Percentiles rank a stretch among this genome's conserved stretches.
Conservation (phyloP, 2,113 vertebrate species). For the Cavia aperea region DNA sequence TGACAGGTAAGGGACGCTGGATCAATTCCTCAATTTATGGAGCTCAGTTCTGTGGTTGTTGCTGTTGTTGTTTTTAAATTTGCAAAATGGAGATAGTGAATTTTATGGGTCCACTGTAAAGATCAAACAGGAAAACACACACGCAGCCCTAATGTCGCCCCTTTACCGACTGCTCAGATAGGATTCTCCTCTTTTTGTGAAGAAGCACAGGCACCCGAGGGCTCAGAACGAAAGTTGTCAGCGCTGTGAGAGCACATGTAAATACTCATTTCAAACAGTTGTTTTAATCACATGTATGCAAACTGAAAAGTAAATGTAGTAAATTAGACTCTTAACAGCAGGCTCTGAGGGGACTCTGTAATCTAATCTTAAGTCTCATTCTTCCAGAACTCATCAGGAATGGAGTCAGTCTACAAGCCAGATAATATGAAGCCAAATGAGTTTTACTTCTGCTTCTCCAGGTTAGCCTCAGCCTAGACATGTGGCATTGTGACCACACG, state of each 20-base stretch:
- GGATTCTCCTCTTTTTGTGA: background rate
- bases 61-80: background rate
- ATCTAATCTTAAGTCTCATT: conserved; percentile 34
- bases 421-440: background rate
- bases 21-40: background rate
- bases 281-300: conserved; percentile 29
- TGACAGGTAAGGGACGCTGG: background rate
- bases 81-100: background rate
- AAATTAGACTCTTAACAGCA: conserved; percentile 23
- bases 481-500: background rate
- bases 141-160: background rate
- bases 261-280: background rate
- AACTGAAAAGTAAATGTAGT: conserved; percentile 31
- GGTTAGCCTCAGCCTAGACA: background rate
- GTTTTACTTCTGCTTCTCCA: background rate
- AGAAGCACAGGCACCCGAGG: background rate
- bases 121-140: background rate
- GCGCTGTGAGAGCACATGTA: background rate
- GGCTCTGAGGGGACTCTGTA: background rate
- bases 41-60: background rate
- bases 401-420: background rate
- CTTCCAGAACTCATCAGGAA: background rate
- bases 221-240: background rate
- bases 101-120: background rate
- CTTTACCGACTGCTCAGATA: background rate